Conservation (phyloP, 30 jellyfish, hydroid and myxozoan genomes). For the Aurelia aurita region DNA sequence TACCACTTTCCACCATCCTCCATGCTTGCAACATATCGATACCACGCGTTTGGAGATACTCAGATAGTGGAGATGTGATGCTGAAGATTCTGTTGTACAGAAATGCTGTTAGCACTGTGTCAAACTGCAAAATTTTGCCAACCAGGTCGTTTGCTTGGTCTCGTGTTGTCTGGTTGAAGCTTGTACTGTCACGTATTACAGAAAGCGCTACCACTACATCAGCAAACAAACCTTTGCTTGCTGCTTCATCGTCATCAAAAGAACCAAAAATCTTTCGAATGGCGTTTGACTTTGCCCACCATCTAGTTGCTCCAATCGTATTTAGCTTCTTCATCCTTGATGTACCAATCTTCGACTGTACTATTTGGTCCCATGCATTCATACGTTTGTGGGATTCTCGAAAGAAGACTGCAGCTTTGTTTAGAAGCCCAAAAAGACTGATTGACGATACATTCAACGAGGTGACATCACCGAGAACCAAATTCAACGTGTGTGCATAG, state of each 20-base stretch:
- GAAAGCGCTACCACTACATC: conserved; percentile 22
- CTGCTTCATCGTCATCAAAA: conserved; percentile 14
- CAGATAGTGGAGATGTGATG: conserved; percentile 28
- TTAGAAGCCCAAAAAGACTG: conserved; percentile 32
- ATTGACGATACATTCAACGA: conserved; percentile 27
- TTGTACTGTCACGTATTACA: background rate
- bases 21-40: background rate
- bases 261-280: conserved; percentile 23
- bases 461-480: conserved; percentile 39
- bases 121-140: conserved; percentile 25
- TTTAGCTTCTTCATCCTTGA: conserved; percentile 8
- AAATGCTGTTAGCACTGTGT: conserved; percentile 21
- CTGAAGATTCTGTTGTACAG: conserved; percentile 21
- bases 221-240: conserved; percentile 39
- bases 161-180: conserved; percentile 27
- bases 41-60: conserved; percentile 11
- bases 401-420: conserved; percentile 37
- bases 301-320: conserved; percentile 48
- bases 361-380: conserved; percentile 19
- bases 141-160: conserved; percentile 44
- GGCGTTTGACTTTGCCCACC: conserved; percentile 60
- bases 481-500: conserved; percentile 43
- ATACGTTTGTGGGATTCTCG: conserved; percentile 28
- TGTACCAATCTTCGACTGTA: conserved; percentile 31
- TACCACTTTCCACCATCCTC: background rate